Evolutionary conservation across 2,113 vertebrate genomes (phyloP).

Genomic region (Pleuronectes platessa): DNA sequence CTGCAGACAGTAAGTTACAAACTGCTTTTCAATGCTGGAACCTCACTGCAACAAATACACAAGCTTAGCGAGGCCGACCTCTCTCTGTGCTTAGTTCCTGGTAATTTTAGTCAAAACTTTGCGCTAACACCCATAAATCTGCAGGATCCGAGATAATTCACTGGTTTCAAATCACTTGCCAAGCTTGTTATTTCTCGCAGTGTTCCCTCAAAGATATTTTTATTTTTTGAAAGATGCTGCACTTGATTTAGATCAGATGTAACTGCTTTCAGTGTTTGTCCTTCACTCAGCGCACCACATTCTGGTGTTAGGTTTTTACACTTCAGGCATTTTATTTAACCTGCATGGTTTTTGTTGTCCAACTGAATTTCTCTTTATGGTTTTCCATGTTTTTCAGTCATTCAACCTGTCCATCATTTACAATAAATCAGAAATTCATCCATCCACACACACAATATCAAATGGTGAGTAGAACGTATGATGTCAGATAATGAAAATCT

Average conservation of each 20-base stretch:
- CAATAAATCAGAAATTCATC: constrained; percentile 14
- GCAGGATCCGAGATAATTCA: constrained; percentile 17
- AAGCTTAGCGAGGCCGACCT: constrained; percentile 58
- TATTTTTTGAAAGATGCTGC: constrained; percentile 80
- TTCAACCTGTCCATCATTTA: constrained; percentile 1
- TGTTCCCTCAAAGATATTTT: constrained; percentile 59
- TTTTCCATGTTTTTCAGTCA: constrained; percentile 15
- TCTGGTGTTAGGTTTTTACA: constrained; percentile 6
- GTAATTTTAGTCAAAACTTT: constrained; percentile 47
- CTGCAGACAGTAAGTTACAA: constrained; percentile 69
- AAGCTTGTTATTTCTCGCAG: no score
- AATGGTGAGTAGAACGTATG: constrained; percentile 8
- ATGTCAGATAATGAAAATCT: constrained; percentile 7
- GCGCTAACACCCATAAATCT: constrained; percentile 16
- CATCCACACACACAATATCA: constrained; percentile 5
- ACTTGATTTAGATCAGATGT: constrained; percentile 77
- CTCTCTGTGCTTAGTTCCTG: constrained; percentile 31
- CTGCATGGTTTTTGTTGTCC: constrained; percentile 28
- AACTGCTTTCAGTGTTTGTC: constrained; percentile 61
- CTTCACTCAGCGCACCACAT: constrained; percentile 29
- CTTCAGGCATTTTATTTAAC: constrained; percentile 42
- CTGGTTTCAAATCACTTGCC: no score
- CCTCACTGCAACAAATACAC: constrained; percentile 70
- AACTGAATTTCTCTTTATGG: not conserved
- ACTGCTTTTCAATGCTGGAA: constrained; percentile 77